Evolutionary conservation across 37 sponge, comb jelly and placozoan species (phyloP), one percentile per base, ranked within the genome.

Genomic region (Hormiphora californensis): DNA sequence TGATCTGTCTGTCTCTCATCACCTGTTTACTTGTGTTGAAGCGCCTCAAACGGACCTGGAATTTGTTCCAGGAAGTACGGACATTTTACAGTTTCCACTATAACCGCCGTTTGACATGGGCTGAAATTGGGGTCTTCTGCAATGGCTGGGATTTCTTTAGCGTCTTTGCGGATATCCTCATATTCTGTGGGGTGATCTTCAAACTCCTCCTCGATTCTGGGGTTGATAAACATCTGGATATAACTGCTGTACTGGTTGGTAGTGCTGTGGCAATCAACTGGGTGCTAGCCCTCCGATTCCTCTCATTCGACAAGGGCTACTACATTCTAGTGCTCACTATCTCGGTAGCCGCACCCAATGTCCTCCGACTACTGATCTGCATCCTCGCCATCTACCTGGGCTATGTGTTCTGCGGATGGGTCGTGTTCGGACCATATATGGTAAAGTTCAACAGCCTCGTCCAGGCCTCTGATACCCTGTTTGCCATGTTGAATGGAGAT

Each of bases 281-380:
- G 67, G 35, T 65, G 9, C 21, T 28, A 7, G 67, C 36, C 33
- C 67, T 65, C 21, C 32, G 67, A 19, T 65, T 65, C 37, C 67
- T 65, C 36, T 65, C 67, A 5, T 65, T 65, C 30, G 67, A 65
- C 67, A 65, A 65, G 35, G 67, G 67, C 33, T 65, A 65, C 36
- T 65, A 65, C 67, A 65, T 65, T 38, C 67, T 65, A 2, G 67
- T 65, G 34, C 35, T 65, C 38, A 65, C 67, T 7, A 7, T 65
- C 8, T 65, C 67, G 15, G 67, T 65, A 32, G 67, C 67, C 8
- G 35, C 17, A 1, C 67, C 67, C 36, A 65, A 65, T 38, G 35
- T 65, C 30, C 67, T 65, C 67, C 67, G 67, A 28, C 67, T 65
- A 15, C 21, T 65, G 67, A 65, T 65, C 36, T 65, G 67, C 17